A percentile compares a stretch with the other conserved stretches of the same genome.
These are phyloP conservation scores for Penaeus vannamei DNA, from an alignment of 1,140 invertebrate species.

Conservation along the genomic window DNA sequence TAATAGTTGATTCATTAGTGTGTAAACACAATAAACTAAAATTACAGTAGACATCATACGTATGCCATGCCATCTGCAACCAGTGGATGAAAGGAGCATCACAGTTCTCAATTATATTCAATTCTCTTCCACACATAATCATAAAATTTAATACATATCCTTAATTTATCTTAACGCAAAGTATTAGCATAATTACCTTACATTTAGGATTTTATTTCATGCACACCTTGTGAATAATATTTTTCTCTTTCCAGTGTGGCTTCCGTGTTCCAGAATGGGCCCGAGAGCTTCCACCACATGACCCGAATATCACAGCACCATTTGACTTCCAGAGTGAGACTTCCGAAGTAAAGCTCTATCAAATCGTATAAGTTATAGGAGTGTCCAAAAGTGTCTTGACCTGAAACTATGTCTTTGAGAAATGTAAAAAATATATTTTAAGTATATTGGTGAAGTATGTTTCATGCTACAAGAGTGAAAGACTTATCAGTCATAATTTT, in stretches of 20 bases:
- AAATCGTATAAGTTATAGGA: conserved; percentile 53
- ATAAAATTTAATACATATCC: too few relatives aligned
- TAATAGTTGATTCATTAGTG: too few relatives aligned
- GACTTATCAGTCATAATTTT: not conserved
- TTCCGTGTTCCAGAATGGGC: conserved; percentile 66
- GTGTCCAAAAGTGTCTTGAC: conserved; percentile 10
- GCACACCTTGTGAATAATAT: too few relatives aligned
- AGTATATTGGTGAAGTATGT: not conserved
- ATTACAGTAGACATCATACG: too few relatives aligned
- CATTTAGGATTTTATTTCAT: too few relatives aligned
- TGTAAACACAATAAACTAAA: too few relatives aligned
- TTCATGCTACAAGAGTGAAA: not conserved
- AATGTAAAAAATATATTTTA: conserved; percentile 5
- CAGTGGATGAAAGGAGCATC: too few relatives aligned
- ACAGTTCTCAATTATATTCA: too few relatives aligned
- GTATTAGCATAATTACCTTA: too few relatives aligned
- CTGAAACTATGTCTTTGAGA: conserved; percentile 3
- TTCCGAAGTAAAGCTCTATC: conserved; percentile 66
- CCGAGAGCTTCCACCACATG: conserved; percentile 62
- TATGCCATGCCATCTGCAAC: too few relatives aligned
- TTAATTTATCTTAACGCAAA: too few relatives aligned
- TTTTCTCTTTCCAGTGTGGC: conserved; percentile 52
- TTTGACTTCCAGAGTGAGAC: conserved; percentile 68
- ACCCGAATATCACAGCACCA: conserved; percentile 67
- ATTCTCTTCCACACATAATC: too few relatives aligned